These are phyloP conservation scores for Drosophila watanabei DNA, from an alignment of 1,140 invertebrate genomes.

Conservation along the genomic window DNA sequence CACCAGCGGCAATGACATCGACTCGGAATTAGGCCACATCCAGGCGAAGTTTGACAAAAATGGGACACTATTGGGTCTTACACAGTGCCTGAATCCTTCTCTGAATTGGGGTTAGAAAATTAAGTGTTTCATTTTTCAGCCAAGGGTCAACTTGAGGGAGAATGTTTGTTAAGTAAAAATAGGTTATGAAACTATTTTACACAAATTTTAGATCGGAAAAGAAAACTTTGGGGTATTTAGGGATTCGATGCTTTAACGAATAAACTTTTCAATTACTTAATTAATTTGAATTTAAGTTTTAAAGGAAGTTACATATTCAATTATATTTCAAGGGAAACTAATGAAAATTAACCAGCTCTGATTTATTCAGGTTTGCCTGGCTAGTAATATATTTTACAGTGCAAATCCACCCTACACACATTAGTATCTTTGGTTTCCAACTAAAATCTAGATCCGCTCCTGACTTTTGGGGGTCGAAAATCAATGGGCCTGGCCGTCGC, in stretches of 20 bases:
- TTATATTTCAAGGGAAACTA: neutral
- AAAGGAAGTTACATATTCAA: neutral
- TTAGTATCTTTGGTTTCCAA: neutral
- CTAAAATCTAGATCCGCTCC: neutral
- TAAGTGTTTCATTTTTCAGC: neutral
- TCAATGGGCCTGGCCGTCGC: constrained; percentile 60
- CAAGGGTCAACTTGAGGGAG: neutral
- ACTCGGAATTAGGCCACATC: constrained; percentile 66
- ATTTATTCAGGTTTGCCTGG: too few species aligned
- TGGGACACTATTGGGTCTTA: neutral
- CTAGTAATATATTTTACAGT: neutral
- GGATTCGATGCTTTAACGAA: neutral
- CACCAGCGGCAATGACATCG: constrained; percentile 43
- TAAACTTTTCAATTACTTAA: neutral
- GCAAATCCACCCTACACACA: neutral
- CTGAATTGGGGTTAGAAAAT: neutral
- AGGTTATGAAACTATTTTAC: neutral
- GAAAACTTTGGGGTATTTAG: neutral
- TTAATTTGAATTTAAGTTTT: neutral
- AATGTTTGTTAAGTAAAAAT: constrained; percentile 1
- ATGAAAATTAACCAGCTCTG: neutral
- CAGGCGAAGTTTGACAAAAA: constrained; percentile 22
- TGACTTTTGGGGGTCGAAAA: constrained; percentile 18
- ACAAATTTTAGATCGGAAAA: too few species aligned
- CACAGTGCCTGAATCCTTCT: too few species aligned